Conservation (phyloP, 2,888 invertebrate species). For the Parnassius apollo region DNA sequence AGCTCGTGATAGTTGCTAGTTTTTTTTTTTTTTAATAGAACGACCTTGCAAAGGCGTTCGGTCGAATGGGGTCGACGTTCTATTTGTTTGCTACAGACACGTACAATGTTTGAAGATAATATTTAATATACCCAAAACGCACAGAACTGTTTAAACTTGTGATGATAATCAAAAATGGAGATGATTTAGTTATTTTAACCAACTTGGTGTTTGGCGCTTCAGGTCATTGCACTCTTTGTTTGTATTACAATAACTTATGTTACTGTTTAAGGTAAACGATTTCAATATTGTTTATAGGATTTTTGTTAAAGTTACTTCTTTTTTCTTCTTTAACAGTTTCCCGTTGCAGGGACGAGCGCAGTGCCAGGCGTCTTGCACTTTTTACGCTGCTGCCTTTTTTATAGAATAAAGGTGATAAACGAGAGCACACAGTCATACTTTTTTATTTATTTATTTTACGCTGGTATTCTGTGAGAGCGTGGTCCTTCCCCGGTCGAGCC, state of each 20-base stretch:
- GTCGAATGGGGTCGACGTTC: slow-evolving; percentile 33
- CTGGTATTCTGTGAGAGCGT: no score
- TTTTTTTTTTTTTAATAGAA: slow-evolving; percentile 46
- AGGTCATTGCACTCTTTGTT: slow-evolving; percentile 3
- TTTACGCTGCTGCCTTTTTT: no score
- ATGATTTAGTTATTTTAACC: slow-evolving; percentile 1
- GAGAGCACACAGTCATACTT: no score
- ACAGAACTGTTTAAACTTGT: slow-evolving; percentile 1
- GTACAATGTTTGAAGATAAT: slow-evolving; percentile 42
- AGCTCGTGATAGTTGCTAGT: slow-evolving; percentile 5
- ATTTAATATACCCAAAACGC: neutral
- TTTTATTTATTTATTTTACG: no score
- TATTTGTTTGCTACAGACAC: slow-evolving; percentile 27
- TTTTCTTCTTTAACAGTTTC: no score
- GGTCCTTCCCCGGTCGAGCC: no score
- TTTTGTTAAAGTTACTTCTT: no score
- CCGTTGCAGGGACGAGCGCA: no score
- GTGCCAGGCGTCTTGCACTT: no score
- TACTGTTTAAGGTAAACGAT: no score
- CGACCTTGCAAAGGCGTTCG: slow-evolving; percentile 49
- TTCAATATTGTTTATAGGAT: no score
- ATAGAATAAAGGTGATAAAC: no score
- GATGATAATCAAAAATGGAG: neutral
- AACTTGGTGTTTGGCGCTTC: neutral
- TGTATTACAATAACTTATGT: neutral